A percentile compares a stretch with the other conserved stretches of the same genome.
Conservation (phyloP, 2,888 invertebrate species). For the Harpalus rubripes region DNA sequence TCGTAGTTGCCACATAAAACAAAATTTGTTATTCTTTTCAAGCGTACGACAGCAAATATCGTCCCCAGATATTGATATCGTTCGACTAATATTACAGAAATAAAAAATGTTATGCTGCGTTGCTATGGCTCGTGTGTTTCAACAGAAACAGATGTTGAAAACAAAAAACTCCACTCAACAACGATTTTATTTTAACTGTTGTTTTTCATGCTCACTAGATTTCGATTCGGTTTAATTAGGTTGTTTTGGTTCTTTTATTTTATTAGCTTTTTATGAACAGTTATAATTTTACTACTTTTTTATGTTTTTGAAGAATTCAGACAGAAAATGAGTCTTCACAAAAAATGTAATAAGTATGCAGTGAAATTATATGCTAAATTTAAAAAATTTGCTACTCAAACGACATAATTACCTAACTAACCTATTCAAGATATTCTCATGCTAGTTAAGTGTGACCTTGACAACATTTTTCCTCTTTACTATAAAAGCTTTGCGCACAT, state of each 20-base stretch:
- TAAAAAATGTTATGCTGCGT: constrained; percentile 15
- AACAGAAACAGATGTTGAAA: not conserved
- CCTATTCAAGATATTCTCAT: not conserved
- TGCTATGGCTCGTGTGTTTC: constrained; percentile 22
- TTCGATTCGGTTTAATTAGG: not conserved
- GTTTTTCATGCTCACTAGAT: constrained; percentile 25
- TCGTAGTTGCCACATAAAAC: not conserved
- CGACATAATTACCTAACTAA: not conserved
- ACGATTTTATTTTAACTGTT: constrained; percentile 16
- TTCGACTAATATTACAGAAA: constrained; percentile 21
- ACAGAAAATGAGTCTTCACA: too few relatives aligned
- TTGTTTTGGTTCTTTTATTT: not conserved
- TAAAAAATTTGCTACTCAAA: not conserved
- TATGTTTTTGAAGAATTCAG: not conserved
- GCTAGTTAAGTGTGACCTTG: not conserved
- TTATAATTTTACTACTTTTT: not conserved
- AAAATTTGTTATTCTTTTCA: not conserved
- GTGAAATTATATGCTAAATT: not conserved
- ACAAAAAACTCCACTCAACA: constrained; percentile 5
- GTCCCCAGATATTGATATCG: not conserved
- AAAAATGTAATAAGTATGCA: too few relatives aligned
- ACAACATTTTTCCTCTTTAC: not conserved
- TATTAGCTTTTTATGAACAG: not conserved
- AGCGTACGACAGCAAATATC: not conserved
- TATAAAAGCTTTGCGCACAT: not conserved